Conservation (phyloP, 2,888 invertebrate species). For the Tenodera sinensis region DNA sequence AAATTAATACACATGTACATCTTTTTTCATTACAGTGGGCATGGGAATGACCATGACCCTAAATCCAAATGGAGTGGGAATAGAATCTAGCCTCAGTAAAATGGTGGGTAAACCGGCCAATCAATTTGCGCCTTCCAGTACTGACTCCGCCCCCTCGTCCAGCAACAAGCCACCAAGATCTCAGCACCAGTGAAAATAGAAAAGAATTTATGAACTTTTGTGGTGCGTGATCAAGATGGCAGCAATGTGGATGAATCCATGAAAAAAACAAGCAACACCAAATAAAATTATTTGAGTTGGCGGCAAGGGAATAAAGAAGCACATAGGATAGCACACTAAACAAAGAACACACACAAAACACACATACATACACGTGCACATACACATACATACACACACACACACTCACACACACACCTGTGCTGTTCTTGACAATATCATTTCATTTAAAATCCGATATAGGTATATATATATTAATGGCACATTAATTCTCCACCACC, state of each 20-base stretch:
- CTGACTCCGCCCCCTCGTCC: slow-evolving; percentile 27
- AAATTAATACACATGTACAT: too few relatives aligned
- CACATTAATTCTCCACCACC: background rate
- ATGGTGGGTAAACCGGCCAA: slow-evolving; percentile 48
- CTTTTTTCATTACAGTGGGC: slow-evolving; percentile 34
- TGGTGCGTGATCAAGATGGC: background rate
- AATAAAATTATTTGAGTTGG: background rate
- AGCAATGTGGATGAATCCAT: background rate
- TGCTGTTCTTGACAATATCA: background rate
- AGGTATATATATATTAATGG: background rate
- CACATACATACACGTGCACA: background rate
- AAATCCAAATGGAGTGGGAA: slow-evolving; percentile 60
- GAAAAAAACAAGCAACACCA: background rate
- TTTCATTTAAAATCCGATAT: background rate
- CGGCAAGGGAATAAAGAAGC: background rate
- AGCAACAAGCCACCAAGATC: slow-evolving; percentile 19
- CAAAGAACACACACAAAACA: background rate
- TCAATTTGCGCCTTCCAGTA: slow-evolving; percentile 27
- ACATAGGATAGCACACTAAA: slow-evolving; percentile 5
- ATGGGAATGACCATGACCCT: slow-evolving; percentile 62
- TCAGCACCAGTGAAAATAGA: slow-evolving; percentile 3
- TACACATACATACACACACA: background rate
- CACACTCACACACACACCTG: background rate
- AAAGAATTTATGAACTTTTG: background rate
- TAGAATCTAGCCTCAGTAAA: slow-evolving; percentile 57